Evolutionary conservation across 2,888 invertebrate species (phyloP).

Genomic region (Sarcophaga carnaria): DNA sequence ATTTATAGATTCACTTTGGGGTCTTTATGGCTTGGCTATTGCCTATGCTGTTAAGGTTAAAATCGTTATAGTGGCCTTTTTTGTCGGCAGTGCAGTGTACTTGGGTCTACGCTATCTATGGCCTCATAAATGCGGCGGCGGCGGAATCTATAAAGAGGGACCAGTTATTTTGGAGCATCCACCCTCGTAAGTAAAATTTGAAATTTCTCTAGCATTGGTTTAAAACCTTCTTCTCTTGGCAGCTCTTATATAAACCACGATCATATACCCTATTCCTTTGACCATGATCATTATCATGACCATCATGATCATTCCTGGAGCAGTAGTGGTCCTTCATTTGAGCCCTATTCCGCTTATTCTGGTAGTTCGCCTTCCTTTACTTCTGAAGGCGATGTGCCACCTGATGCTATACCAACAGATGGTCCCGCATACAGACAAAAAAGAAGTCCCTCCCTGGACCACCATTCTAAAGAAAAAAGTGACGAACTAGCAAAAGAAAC

Average conservation of each 20-base stretch:
- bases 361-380: slow-evolving; percentile 70
- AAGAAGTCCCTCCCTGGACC: slow-evolving; percentile 66
- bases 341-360: slow-evolving; percentile 78
- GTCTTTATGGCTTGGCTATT: slow-evolving; percentile 77
- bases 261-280: slow-evolving; percentile 75
- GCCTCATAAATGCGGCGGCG: slow-evolving; percentile 73
- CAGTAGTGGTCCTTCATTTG: slow-evolving; percentile 72
- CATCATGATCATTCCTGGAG: slow-evolving; percentile 64
- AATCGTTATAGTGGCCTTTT: slow-evolving; percentile 79
- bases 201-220: too few relatives aligned
- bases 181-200: slow-evolving; percentile 74
- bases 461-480: slow-evolving; percentile 42
- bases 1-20: slow-evolving; percentile 76
- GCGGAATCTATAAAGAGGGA: slow-evolving; percentile 68
- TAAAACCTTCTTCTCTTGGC: neutral
- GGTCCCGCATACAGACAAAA: slow-evolving; percentile 66
- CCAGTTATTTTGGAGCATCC: slow-evolving; percentile 76
- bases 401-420: slow-evolving; percentile 45
- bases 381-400: slow-evolving; percentile 67
- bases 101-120: slow-evolving; percentile 78
- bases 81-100: slow-evolving; percentile 79
- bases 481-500: slow-evolving; percentile 55
- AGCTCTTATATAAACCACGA: slow-evolving; percentile 73
- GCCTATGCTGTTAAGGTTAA: slow-evolving; percentile 81
- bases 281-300: slow-evolving; percentile 75